A percentile compares a stretch with the other conserved stretches of the same genome.
phyloP scores from a whole-genome alignment of 2,888 invertebrate genomes.

The Dynastes hyllus region DNA sequence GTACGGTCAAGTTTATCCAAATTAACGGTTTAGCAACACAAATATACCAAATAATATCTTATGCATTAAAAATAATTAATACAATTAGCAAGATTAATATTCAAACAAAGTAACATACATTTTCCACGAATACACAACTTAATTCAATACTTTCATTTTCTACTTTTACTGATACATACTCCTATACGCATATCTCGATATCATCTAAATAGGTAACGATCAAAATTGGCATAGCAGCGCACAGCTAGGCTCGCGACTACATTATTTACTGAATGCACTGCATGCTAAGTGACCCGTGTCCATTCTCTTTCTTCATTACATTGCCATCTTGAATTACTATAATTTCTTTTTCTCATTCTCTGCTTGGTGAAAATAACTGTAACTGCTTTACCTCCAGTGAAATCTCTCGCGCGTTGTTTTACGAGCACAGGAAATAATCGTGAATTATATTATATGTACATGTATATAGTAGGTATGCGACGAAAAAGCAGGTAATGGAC shows the following conservation, averaged over 20 bases:
- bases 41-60: too few species aligned
- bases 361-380: slow-evolving; percentile 53
- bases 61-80: slow-evolving; percentile 24
- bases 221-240: not conserved
- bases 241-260: slow-evolving; percentile 11
- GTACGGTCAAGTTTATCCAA: too few species aligned
- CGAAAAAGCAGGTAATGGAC: slow-evolving; percentile 27
- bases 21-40: not conserved
- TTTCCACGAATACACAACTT: slow-evolving; percentile 21
- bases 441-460: slow-evolving; percentile 27
- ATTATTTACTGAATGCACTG: slow-evolving; percentile 43
- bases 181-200: slow-evolving; percentile 39
- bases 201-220: slow-evolving; percentile 45
- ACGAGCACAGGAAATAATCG: slow-evolving; percentile 48
- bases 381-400: slow-evolving; percentile 52
- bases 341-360: slow-evolving; percentile 52
- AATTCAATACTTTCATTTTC: slow-evolving; percentile 48
- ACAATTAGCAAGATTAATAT: slow-evolving; percentile 23
- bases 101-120: slow-evolving; percentile 3
- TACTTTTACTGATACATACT: slow-evolving; percentile 46
- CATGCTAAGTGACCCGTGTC: slow-evolving; percentile 52
- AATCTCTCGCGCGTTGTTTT: slow-evolving; percentile 49
- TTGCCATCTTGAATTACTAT: slow-evolving; percentile 50
- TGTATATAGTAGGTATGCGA: not conserved
- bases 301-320: slow-evolving; percentile 47